A percentile compares a stretch with the other conserved stretches of the same genome.
phyloP scores from a whole-genome alignment of 1,140 invertebrate species.

The Drosophila nannoptera region DNA sequence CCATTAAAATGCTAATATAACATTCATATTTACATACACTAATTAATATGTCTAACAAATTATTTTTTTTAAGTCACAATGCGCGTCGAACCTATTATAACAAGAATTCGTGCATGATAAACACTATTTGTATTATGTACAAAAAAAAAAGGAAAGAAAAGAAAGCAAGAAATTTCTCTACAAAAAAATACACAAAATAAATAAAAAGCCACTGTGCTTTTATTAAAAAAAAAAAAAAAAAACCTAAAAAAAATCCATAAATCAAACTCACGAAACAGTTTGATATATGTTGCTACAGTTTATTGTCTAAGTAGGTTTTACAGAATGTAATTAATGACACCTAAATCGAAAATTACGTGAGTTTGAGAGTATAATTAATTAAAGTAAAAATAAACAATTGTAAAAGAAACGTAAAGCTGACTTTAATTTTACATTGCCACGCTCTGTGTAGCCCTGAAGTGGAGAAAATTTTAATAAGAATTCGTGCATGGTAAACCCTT shows the following conservation, averaged over 20 bases:
- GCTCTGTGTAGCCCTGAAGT: conserved; percentile 5
- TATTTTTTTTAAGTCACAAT: conserved; percentile 71
- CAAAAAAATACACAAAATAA: conserved; percentile 39
- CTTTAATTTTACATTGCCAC: conserved; percentile 2
- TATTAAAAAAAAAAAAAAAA: conserved; percentile 24
- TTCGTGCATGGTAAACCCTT: conserved; percentile 50
- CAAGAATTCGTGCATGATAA: conserved; percentile 42
- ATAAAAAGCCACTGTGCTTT: conserved; percentile 38
- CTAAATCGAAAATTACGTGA: conserved; percentile 51
- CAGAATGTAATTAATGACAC: conserved; percentile 69
- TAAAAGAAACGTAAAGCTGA: conserved; percentile 42
- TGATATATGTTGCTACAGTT: conserved; percentile 62
- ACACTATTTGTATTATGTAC: conserved; percentile 74
- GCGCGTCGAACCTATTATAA: conserved; percentile 41
- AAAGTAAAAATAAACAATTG: conserved; percentile 65
- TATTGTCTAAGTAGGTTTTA: conserved; percentile 77
- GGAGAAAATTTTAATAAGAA: conserved; percentile 25
- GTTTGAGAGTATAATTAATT: conserved; percentile 54
- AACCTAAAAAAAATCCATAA: conserved; percentile 29
- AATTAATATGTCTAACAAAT: conserved; percentile 70
- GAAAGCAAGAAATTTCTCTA: conserved; percentile 27
- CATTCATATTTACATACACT: conserved; percentile 63
- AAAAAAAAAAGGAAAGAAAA: conserved; percentile 32
- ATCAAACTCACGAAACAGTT: conserved; percentile 42
- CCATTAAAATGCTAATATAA: conserved; percentile 58